Percentiles rank a stretch among this genome's conserved stretches.
phyloP scores from a whole-genome alignment of 2,797 vertebrate species.

The Anguilla pacifica region DNA sequence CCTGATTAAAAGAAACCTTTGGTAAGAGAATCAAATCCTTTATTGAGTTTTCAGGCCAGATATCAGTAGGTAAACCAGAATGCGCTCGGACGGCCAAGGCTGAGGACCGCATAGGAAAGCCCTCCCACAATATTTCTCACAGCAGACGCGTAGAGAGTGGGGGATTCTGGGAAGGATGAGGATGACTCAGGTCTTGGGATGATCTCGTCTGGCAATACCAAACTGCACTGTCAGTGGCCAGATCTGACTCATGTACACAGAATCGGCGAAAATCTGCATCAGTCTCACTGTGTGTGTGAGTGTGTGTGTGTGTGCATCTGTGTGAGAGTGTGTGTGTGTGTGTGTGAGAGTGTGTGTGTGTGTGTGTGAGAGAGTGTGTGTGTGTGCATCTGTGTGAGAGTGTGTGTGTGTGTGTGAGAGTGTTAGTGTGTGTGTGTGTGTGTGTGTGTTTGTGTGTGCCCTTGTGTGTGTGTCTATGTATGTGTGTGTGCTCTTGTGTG shows the following conservation, averaged over 20 bases:
- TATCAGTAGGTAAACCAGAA: neutral
- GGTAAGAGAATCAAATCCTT: neutral
- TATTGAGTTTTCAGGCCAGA: neutral
- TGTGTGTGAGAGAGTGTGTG: neutral
- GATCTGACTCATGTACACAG: neutral
- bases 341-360: no score
- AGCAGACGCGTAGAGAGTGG: neutral
- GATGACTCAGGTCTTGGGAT: neutral
- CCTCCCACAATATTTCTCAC: neutral
- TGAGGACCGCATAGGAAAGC: neutral
- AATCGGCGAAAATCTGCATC: neutral
- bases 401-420: neutral
- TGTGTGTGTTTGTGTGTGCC: neutral
- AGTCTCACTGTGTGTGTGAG: neutral
- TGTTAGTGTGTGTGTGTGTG: neutral
- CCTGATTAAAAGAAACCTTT: neutral
- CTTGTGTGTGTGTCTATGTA: neutral
- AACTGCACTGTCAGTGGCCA: neutral
- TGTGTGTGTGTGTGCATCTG: neutral
- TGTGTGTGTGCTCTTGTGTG: neutral
- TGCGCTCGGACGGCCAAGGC: neutral
- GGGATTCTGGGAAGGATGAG: neutral
- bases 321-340: neutral
- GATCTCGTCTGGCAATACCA: neutral
- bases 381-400: no score